Evolutionary conservation across 2,888 invertebrate genomes (phyloP).

Genomic region (Phanerotoma sp.): DNA sequence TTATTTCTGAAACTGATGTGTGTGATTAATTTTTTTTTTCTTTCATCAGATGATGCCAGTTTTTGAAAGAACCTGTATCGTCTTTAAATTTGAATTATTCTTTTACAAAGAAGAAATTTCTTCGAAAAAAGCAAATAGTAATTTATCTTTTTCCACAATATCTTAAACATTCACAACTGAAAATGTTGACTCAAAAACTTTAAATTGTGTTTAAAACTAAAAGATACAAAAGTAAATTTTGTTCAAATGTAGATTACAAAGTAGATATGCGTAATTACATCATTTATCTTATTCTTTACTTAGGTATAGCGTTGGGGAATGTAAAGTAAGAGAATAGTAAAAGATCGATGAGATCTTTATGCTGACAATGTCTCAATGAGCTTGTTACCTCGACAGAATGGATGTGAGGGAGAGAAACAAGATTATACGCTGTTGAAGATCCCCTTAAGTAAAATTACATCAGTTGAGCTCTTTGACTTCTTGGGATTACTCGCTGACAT

Average conservation of each 20-base stretch:
- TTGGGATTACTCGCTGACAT: not conserved
- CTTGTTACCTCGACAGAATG: not conserved
- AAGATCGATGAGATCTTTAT: not conserved
- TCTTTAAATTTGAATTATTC: too few species aligned
- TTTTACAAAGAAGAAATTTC: too few species aligned
- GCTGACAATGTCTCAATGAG: not conserved
- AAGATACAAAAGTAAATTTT: not conserved
- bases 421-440: not conserved
- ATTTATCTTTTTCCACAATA: too few species aligned
- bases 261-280: not conserved
- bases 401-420: not conserved
- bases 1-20: too few species aligned
- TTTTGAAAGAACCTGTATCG: too few species aligned
- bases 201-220: not conserved
- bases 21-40: too few species aligned
- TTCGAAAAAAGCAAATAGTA: too few species aligned
- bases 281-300: slow-evolving; percentile 2
- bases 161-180: too few species aligned
- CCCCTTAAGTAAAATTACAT: not conserved
- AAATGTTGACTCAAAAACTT: not conserved
- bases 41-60: too few species aligned
- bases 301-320: not conserved
- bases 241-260: not conserved
- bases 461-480: not conserved
- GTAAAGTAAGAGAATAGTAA: not conserved